Evolutionary conservation across 2,113 vertebrate species (phyloP).

Genomic region (Atlantisia rogersi): DNA sequence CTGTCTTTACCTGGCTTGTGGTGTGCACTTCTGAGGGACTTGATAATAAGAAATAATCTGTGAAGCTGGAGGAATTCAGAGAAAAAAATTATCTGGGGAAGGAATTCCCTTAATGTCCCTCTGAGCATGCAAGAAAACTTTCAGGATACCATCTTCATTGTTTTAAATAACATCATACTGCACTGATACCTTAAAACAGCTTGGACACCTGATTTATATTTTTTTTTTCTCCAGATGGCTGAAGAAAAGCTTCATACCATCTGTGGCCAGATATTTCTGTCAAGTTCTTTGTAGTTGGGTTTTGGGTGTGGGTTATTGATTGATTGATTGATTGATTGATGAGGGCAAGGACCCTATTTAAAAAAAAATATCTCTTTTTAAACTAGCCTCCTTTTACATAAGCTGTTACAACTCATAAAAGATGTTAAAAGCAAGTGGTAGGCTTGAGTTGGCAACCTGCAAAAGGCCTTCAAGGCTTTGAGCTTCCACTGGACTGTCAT

Average conservation of each 20-base stretch:
- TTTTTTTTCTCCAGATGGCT: not conserved
- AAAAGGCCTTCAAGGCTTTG: not conserved
- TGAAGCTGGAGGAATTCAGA: not conserved
- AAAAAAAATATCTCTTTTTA: not conserved
- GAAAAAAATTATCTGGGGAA: not conserved
- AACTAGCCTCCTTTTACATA: not conserved
- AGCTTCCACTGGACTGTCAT: not conserved
- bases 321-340: not conserved
- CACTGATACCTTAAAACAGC: not conserved
- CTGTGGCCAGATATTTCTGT: not conserved
- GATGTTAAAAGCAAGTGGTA: not conserved
- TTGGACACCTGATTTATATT: not conserved
- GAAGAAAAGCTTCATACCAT: not conserved
- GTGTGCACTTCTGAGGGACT: not conserved
- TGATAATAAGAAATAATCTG: not conserved
- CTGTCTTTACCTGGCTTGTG: not conserved
- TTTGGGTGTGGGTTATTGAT: not conserved
- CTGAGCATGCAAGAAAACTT: not conserved
- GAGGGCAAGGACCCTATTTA: not conserved
- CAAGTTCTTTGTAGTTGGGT: not conserved
- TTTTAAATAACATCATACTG: not conserved
- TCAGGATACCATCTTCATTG: not conserved
- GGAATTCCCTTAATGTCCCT: not conserved
- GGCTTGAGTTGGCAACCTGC: not conserved
- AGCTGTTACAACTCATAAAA: not conserved